Conservation (phyloP, 2,888 invertebrate genomes). For the Leptinotarsa juncta region DNA sequence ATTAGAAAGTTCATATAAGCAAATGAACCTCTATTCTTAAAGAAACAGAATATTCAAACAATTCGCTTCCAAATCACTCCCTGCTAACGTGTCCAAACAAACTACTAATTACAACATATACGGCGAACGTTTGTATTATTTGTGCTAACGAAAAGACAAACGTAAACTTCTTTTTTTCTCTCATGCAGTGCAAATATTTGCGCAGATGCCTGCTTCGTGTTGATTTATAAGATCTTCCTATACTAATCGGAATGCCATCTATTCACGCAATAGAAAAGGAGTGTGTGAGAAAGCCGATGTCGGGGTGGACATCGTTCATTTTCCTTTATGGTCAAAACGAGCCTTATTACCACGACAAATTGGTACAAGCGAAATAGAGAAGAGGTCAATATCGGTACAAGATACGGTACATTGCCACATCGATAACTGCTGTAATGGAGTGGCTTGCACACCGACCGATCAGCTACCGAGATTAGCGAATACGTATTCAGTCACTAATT, state of each 20-base stretch:
- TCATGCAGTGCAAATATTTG: constrained; percentile 13
- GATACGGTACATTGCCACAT: constrained; percentile 31
- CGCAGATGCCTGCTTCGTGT: constrained; percentile 4
- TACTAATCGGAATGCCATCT: constrained; percentile 20
- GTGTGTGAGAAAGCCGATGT: constrained; percentile 30
- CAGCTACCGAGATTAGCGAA: neutral
- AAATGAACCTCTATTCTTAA: too few relatives aligned
- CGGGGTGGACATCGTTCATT: constrained; percentile 37
- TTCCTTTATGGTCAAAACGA: constrained; percentile 36
- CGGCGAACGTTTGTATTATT: neutral
- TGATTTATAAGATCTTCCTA: constrained; percentile 17
- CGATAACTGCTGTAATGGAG: constrained; percentile 11
- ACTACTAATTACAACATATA: neutral
- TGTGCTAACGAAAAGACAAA: constrained; percentile 1
- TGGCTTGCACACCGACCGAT: constrained; percentile 1
- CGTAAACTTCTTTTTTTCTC: neutral
- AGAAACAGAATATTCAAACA: neutral
- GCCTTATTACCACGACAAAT: constrained; percentile 35
- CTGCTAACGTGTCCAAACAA: constrained; percentile 1
- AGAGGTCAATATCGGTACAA: constrained; percentile 34
- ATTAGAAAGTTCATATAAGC: too few relatives aligned
- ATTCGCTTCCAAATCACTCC: neutral
- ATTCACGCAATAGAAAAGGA: constrained; percentile 31
- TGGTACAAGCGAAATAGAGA: constrained; percentile 28
- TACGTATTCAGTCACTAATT: neutral